Base-by-base conservation (phyloP, 2,113 vertebrate genomes). In the Lethenteron reissneri region DNA sequence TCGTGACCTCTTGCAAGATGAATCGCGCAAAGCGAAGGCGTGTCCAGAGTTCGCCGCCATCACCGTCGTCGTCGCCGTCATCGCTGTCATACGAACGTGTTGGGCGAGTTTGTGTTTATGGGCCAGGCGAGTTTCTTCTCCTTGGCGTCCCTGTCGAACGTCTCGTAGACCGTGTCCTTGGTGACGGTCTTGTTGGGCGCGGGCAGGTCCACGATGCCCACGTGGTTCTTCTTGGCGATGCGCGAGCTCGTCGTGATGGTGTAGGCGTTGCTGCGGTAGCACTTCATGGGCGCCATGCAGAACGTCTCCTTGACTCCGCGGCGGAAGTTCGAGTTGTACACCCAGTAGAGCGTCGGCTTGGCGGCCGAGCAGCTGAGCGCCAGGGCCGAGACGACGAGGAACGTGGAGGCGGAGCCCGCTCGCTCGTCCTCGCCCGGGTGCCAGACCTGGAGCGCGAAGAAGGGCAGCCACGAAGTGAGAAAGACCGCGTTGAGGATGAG, bases 231-330 rank as follows among this genome's bases (percentile, higher is more conserved):
- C 75, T 95, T 96, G 75, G 90, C 89, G 75, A 96, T 81, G 15
- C 89, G 83, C 15, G 92, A 91, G 60, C 89, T 95, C 10, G 87
- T 86, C 1, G 92, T 97, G 81, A 97, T 90, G 57, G 92, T 92
- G 78, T 92, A 95, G 0, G 89, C 90, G 0, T 95, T 97, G 75
- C 89, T 94, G 60, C 92, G 86, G 78, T 97, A 97, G 70, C 86
- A 92, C 75, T 92, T 97, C 88, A 94, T 91, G 0, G 92, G 87
- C 0, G 92, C 95, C 90, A 89, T 91, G 80, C 92, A 97, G 75
- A 86, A 96, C 11, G 86, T 95, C 79, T 97, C 92, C 75, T 87
- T 82, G 88, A 95, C 85, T 12, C 90, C 89, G 13, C 86, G 80
- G 62, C 90, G 82, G 78, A 95, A 95, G 75, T 89, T 91, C 12